These are phyloP conservation scores for Archivesica marissinica DNA, from an alignment of 1,140 invertebrate genomes.

Conservation along the genomic window DNA sequence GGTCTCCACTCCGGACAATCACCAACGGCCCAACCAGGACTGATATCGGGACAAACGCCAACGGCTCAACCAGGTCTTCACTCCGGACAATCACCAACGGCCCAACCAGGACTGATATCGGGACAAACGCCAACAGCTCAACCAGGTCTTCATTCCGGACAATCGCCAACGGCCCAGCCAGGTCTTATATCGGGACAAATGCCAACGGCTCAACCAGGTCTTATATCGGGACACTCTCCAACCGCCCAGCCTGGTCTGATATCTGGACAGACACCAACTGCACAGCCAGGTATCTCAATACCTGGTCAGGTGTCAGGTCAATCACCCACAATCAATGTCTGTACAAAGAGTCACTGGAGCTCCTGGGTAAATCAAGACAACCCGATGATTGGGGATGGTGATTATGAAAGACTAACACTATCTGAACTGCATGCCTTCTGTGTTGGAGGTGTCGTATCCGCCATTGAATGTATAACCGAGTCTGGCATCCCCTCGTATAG, in stretches of 20 bases:
- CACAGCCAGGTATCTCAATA: background rate
- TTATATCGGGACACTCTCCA: slow-evolving; percentile 33
- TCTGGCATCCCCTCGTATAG: slow-evolving; percentile 60
- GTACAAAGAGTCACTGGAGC: slow-evolving; percentile 64
- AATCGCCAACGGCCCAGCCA: slow-evolving; percentile 50
- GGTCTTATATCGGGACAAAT: background rate
- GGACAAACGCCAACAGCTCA: slow-evolving; percentile 37
- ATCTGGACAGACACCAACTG: slow-evolving; percentile 35
- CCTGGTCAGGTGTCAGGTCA: background rate
- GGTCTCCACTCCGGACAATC: background rate
- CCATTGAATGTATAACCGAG: slow-evolving; percentile 71
- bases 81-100: slow-evolving; percentile 17
- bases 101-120: slow-evolving; percentile 4
- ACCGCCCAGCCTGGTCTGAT: slow-evolving; percentile 33
- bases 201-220: slow-evolving; percentile 43
- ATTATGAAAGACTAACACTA: slow-evolving; percentile 68
- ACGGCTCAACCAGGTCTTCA: background rate
- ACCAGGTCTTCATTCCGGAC: background rate
- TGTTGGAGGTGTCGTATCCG: slow-evolving; percentile 68
- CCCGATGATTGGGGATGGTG: slow-evolving; percentile 68
- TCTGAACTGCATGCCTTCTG: slow-evolving; percentile 69
- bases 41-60: background rate
- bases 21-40: slow-evolving; percentile 40
- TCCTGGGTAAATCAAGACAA: slow-evolving; percentile 75
- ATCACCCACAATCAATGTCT: slow-evolving; percentile 30